phyloP scores from a whole-genome alignment of 2,888 invertebrate species.

The Macropis europaea region DNA sequence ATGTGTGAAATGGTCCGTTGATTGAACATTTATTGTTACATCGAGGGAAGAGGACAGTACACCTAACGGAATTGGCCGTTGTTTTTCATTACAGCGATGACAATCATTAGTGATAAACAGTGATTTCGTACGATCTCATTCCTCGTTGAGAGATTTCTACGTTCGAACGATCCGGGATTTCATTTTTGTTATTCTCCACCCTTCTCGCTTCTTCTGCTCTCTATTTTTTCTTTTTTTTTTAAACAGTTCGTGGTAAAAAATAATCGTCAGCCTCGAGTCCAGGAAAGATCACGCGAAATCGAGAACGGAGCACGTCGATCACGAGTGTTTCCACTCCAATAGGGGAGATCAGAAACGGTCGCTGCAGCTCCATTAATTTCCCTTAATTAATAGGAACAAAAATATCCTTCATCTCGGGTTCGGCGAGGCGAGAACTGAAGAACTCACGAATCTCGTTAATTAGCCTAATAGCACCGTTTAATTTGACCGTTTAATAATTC shows the following conservation, averaged over 20 bases:
- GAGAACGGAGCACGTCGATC: slow-evolving; percentile 45
- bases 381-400: slow-evolving; percentile 61
- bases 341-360: slow-evolving; percentile 35
- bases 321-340: slow-evolving; percentile 29
- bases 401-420: slow-evolving; percentile 30
- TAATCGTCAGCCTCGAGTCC: slow-evolving; percentile 48
- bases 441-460: slow-evolving; percentile 30
- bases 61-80: slow-evolving; percentile 57
- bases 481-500: slow-evolving; percentile 32
- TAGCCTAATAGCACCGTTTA: slow-evolving; percentile 52
- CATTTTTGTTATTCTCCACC: not conserved
- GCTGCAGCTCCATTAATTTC: slow-evolving; percentile 27
- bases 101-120: slow-evolving; percentile 51
- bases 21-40: slow-evolving; percentile 67
- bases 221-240: slow-evolving; percentile 6
- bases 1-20: slow-evolving; percentile 56
- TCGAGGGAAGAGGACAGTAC: slow-evolving; percentile 58
- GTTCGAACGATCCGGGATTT: slow-evolving; percentile 53
- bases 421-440: slow-evolving; percentile 27
- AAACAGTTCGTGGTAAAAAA: slow-evolving; percentile 50
- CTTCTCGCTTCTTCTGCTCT: slow-evolving; percentile 20
- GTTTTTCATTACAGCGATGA: slow-evolving; percentile 55
- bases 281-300: slow-evolving; percentile 38
- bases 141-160: slow-evolving; percentile 39
- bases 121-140: slow-evolving; percentile 40